Percentiles rank a stretch among this genome's conserved stretches.
Conservation (phyloP, 2,888 invertebrate genomes). For the Pedicia rivosa region DNA sequence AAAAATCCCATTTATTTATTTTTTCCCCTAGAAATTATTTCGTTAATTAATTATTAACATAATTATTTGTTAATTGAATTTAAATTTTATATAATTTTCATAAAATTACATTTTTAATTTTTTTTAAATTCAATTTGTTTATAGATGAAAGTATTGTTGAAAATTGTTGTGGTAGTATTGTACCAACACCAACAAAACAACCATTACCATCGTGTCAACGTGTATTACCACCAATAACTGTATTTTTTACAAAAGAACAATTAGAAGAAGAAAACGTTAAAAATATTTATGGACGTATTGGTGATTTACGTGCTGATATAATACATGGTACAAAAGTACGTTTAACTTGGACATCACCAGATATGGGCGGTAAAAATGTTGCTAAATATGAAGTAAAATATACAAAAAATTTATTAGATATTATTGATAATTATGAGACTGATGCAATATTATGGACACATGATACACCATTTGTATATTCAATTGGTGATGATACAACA, state of each 20-base stretch:
- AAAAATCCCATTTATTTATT: too few species aligned
- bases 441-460: slow-evolving; percentile 30
- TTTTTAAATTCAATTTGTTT: too few species aligned
- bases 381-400: slow-evolving; percentile 37
- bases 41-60: too few species aligned
- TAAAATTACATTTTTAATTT: too few species aligned
- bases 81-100: too few species aligned
- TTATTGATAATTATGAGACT: slow-evolving; percentile 33
- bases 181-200: slow-evolving; percentile 31
- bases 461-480: slow-evolving; percentile 30
- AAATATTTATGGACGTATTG: slow-evolving; percentile 29
- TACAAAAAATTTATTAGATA: slow-evolving; percentile 28
- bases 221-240: slow-evolving; percentile 32
- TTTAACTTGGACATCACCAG: slow-evolving; percentile 43
- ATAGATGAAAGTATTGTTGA: slow-evolving; percentile 9
- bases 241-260: slow-evolving; percentile 23
- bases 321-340: slow-evolving; percentile 33
- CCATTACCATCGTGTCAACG: slow-evolving; percentile 36
- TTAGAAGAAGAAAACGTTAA: neutral
- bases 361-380: slow-evolving; percentile 35
- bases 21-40: too few species aligned
- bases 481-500: slow-evolving; percentile 36
- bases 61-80: too few species aligned
- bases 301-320: slow-evolving; percentile 35
- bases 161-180: slow-evolving; percentile 37